Evolutionary conservation across 2,113 vertebrate genomes (phyloP).

Genomic region (Potamarius usumacintae): DNA sequence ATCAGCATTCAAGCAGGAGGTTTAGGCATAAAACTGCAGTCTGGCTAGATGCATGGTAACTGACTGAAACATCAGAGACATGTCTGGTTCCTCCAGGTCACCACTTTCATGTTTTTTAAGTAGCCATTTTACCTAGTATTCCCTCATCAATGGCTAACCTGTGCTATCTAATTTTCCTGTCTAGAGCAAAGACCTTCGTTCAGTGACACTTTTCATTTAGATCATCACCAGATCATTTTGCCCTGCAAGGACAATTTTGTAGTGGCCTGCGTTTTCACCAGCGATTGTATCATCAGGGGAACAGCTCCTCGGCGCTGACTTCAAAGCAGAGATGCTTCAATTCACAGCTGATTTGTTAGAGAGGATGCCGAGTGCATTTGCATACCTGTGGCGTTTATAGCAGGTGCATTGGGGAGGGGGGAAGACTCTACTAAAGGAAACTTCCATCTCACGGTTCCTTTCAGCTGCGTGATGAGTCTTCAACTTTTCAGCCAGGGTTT

Average conservation of each 20-base stretch:
- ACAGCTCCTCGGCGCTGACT: constrained; percentile 39
- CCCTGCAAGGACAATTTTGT: constrained; percentile 56
- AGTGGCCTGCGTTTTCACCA: constrained; percentile 29
- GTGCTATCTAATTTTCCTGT: constrained; percentile 38
- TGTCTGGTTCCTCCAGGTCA: constrained; percentile 33
- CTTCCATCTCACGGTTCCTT: constrained; percentile 25
- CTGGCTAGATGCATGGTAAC: constrained; percentile 18
- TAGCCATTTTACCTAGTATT: constrained; percentile 39
- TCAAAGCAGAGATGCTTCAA: constrained; percentile 47
- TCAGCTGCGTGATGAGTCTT: constrained; percentile 33
- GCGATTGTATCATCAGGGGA: constrained; percentile 34
- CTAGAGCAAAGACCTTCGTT: constrained; percentile 29
- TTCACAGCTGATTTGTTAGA: constrained; percentile 37
- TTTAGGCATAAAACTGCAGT: background rate
- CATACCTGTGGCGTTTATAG: constrained; percentile 48
- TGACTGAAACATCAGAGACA: constrained; percentile 38
- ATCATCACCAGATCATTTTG: constrained; percentile 30
- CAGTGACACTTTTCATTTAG: constrained; percentile 47
- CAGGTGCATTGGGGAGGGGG: constrained; percentile 38
- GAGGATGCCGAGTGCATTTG: constrained; percentile 46
- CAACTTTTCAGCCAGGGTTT: constrained; percentile 36
- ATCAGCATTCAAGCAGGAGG: background rate
- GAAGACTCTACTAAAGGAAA: constrained; percentile 48
- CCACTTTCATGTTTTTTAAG: constrained; percentile 55
- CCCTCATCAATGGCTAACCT: constrained; percentile 16